Percentiles rank a stretch among this genome's conserved stretches.
Conservation (phyloP, 2,888 invertebrate species). For the Trissolcus brochymenae region DNA sequence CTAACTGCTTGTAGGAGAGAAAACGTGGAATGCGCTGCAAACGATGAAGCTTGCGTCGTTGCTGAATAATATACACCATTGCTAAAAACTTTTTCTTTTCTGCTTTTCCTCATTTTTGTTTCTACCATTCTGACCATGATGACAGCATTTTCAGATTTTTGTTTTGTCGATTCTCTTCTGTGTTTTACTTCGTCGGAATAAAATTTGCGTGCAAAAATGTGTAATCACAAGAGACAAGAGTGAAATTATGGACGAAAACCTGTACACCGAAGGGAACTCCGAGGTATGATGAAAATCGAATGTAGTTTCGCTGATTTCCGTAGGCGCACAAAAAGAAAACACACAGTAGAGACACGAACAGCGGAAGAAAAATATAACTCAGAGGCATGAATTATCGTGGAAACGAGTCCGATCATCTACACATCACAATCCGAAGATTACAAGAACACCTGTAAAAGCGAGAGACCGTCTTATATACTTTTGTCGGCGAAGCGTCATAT, state of each 20-base stretch:
- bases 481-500: slow-evolving; percentile 52
- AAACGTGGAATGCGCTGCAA: slow-evolving; percentile 43
- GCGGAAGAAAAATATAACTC: slow-evolving; percentile 15
- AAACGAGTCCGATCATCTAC: slow-evolving; percentile 48
- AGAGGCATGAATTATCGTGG: slow-evolving; percentile 46
- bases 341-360: not conserved
- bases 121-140: too few relatives aligned
- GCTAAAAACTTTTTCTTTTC: slow-evolving; percentile 2
- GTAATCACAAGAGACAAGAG: too few relatives aligned
- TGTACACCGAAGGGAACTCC: too few relatives aligned
- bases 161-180: not conserved
- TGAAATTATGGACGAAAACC: too few relatives aligned
- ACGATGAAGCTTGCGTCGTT: slow-evolving; percentile 23
- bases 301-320: slow-evolving; percentile 3
- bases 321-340: not conserved
- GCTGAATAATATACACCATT: slow-evolving; percentile 36
- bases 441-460: slow-evolving; percentile 44
- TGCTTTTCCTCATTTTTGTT: not conserved
- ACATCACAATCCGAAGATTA: slow-evolving; percentile 33
- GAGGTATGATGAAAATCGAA: too few relatives aligned
- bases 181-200: not conserved
- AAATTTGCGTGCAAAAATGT: not conserved
- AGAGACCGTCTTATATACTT: slow-evolving; percentile 46
- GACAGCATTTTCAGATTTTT: too few relatives aligned
- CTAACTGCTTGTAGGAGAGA: slow-evolving; percentile 52